Conservation (phyloP, 2,113 vertebrate genomes). For the Podilymbus podiceps region DNA sequence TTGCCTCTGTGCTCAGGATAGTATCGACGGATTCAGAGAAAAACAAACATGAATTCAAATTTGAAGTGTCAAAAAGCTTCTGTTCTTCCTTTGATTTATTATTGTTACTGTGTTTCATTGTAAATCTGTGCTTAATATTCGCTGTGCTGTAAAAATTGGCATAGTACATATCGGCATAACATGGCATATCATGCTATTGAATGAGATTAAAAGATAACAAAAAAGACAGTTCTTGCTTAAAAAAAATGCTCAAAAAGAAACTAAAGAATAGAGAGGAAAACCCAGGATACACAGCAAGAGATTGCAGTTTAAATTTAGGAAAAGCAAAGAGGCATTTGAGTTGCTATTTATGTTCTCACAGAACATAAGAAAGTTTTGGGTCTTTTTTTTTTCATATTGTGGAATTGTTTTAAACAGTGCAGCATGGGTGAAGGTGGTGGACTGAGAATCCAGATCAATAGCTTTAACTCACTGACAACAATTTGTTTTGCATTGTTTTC, state of each 20-base stretch:
- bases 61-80: background rate
- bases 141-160: background rate
- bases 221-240: background rate
- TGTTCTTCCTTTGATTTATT: background rate
- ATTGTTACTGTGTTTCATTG: background rate
- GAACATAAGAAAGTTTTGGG: background rate
- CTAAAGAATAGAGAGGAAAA: background rate
- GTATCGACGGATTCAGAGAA: background rate
- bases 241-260: background rate
- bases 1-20: background rate
- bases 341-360: background rate
- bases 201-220: background rate
- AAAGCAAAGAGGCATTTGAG: background rate
- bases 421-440: background rate
- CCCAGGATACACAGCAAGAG: background rate
- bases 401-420: background rate
- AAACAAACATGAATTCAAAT: background rate
- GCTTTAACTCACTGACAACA: background rate
- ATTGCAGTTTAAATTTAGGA: background rate
- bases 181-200: background rate
- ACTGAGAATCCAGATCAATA: background rate
- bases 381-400: background rate
- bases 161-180: background rate
- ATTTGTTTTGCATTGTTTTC: conserved; percentile 4
- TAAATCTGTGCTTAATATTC: background rate